phyloP scores from a whole-genome alignment of 2,113 vertebrate genomes.

The Suncus etruscus region DNA sequence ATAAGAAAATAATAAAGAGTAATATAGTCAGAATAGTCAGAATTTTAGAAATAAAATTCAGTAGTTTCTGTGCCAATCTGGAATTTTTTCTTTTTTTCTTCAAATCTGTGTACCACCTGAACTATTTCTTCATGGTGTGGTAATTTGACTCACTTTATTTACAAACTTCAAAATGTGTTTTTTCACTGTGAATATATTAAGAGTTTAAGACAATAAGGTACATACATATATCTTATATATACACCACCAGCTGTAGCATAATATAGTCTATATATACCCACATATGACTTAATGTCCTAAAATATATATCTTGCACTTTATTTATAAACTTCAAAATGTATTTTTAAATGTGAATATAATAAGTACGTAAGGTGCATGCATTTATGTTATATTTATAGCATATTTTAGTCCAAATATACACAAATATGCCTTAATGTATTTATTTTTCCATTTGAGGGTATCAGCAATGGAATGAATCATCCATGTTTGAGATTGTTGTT shows the following conservation, averaged over 20 bases:
- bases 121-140: background rate
- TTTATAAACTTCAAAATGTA: no score
- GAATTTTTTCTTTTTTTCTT: background rate
- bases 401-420: no score
- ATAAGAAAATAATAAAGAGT: background rate
- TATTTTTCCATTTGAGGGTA: background rate
- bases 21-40: background rate
- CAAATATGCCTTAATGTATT: background rate
- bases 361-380: no score
- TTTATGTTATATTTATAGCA: no score
- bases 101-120: background rate
- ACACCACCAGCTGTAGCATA: no score
- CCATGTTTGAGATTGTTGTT: background rate
- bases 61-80: background rate
- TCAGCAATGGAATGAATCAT: background rate
- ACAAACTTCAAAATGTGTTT: background rate
- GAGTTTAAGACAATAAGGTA: background rate
- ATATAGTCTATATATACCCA: no score
- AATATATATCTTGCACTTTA: no score
- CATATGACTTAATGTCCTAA: no score
- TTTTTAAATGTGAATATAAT: no score
- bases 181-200: background rate
- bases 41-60: background rate
- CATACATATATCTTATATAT: no score
- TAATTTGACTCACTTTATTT: background rate